Evolutionary conservation across 2,888 invertebrate species (phyloP), one percentile per base, ranked within the genome.

Genomic region (Corythucha ciliata): DNA sequence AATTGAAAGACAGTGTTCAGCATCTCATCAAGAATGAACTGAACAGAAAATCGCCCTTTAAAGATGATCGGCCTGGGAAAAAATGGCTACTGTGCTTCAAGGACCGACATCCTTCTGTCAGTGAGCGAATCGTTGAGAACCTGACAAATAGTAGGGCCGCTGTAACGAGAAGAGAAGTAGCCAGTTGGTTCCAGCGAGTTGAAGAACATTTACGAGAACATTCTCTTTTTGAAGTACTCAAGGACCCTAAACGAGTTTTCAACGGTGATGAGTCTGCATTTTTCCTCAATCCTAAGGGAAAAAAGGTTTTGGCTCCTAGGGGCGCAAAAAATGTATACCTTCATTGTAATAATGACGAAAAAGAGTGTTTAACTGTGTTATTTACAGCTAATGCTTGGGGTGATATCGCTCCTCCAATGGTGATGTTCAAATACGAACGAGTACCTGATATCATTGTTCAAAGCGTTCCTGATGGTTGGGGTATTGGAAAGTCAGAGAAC

Each of bases 311-410:
- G 7, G 32, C 45, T 14, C 12, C 21, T 21, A 32, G 45, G 33
- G 45, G 45, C 29, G 33, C 7, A 21, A 45, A 45, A 45, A 32
- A 21, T 32, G 27, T 45, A 32, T 40, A 40, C 25, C 25, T 40
- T 6, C 8, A 22, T n/a, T n/a, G n/a, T n/a, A n/a, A 40, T 21
- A 22, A 20, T 10, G 21, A 39, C 4, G 39, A 39, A 39, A 39
- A 39, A 39, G 39, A 39, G 12, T 39, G 39, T 22, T 21, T 61
- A 6, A 64, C 63, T 1, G 57, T 57, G 8, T 54, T 65, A 22
- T 52, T 64, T 5, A 60, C 57, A 27, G 60, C 54, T 33, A 63
- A 62, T 64, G 64, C 63, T 63, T 48, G 34, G 44, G 63, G 63
- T n/a, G 22, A 16, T n/a, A 18, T 58, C 10, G 52, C 53, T 22